Percentiles rank a stretch among this genome's conserved stretches.
Conservation (phyloP, 2,888 invertebrate species). For the Mamestra brassicae region DNA sequence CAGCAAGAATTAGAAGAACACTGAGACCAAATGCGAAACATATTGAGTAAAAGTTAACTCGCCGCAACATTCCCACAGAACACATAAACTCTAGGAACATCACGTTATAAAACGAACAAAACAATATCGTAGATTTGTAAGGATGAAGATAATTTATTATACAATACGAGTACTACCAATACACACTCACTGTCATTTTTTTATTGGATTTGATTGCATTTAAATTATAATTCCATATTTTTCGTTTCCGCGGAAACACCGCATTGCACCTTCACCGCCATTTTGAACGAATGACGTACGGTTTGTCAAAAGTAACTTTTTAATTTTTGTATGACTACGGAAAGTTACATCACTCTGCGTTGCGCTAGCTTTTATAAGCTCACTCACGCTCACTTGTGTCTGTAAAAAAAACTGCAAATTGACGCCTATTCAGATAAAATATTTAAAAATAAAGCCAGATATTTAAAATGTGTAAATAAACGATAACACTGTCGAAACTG, state of each 20-base stretch:
- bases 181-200: slow-evolving; percentile 84
- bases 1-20: slow-evolving; percentile 89
- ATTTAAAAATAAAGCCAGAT: not conserved
- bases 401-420: not conserved
- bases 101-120: slow-evolving; percentile 79
- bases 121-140: slow-evolving; percentile 70
- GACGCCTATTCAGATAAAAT: not conserved
- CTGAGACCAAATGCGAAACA: slow-evolving; percentile 89
- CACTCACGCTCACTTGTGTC: not conserved
- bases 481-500: slow-evolving; percentile 17
- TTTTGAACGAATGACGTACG: slow-evolving; percentile 76
- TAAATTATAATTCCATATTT: slow-evolving; percentile 85
- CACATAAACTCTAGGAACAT: slow-evolving; percentile 63
- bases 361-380: slow-evolving; percentile 32
- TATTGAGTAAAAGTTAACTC: slow-evolving; percentile 89
- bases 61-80: slow-evolving; percentile 77
- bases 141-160: slow-evolving; percentile 72
- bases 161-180: slow-evolving; percentile 79
- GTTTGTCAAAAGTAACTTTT: slow-evolving; percentile 68
- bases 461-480: not conserved
- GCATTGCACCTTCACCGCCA: slow-evolving; percentile 89
- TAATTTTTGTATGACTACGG: slow-evolving; percentile 52
- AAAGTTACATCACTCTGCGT: slow-evolving; percentile 44
- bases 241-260: slow-evolving; percentile 89
- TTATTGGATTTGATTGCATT: slow-evolving; percentile 78